These are phyloP conservation scores for Coremacera marginata DNA, from an alignment of 2,888 invertebrate species.

Conservation along the genomic window DNA sequence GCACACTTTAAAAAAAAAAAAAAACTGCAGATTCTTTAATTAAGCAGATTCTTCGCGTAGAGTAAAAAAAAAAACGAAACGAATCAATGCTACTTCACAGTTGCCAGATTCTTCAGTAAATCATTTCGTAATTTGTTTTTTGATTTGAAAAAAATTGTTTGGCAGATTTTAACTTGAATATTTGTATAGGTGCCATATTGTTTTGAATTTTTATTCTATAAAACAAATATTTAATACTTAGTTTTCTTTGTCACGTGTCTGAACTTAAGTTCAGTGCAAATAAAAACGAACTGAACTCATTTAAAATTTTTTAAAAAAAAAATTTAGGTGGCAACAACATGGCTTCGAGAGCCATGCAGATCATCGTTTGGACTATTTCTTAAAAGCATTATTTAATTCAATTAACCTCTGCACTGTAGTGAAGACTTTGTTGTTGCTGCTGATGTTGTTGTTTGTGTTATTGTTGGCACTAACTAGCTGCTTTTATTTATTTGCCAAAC, in stretches of 20 bases:
- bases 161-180: too few species aligned
- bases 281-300: background rate
- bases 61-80: background rate
- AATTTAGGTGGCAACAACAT: constrained; percentile 9
- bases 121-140: background rate
- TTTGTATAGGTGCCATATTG: too few species aligned
- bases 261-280: background rate
- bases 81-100: constrained; percentile 13
- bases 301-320: background rate
- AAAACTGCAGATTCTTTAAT: constrained; percentile 24
- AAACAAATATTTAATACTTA: too few species aligned
- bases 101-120: background rate
- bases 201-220: too few species aligned
- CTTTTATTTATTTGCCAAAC: constrained; percentile 1
- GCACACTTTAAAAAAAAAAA: background rate
- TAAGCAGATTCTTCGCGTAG: background rate
- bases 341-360: background rate
- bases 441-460: background rate
- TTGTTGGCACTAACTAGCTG: constrained; percentile 6
- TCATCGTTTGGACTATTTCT: constrained; percentile 5
- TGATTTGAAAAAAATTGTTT: background rate
- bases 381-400: constrained; percentile 31
- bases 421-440: background rate
- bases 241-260: background rate
- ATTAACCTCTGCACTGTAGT: constrained; percentile 32